These are phyloP conservation scores for Euclidia mi DNA, from an alignment of 2,888 invertebrate species.

Conservation along the genomic window DNA sequence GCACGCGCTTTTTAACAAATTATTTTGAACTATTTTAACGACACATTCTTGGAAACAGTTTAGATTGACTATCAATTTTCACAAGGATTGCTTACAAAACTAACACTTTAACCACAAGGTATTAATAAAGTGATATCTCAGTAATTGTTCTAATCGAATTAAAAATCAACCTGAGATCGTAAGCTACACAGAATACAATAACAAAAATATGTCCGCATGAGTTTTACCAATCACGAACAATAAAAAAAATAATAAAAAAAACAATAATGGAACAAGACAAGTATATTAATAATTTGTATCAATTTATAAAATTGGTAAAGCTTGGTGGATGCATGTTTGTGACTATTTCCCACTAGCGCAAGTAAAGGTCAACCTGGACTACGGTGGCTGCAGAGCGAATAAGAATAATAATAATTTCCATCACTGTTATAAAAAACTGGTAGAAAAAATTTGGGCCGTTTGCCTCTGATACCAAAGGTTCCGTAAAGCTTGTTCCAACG, in stretches of 20 bases:
- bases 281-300: slow-evolving; percentile 13
- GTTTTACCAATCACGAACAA: slow-evolving; percentile 16
- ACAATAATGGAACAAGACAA: slow-evolving; percentile 22
- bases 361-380: too few relatives aligned
- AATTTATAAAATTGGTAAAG: too few relatives aligned
- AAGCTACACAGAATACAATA: slow-evolving; percentile 10
- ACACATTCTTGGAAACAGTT: slow-evolving; percentile 8
- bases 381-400: too few relatives aligned
- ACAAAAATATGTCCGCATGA: not conserved
- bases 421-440: not conserved
- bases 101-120: slow-evolving; percentile 14
- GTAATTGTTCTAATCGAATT: slow-evolving; percentile 13
- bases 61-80: too few relatives aligned
- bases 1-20: slow-evolving; percentile 31
- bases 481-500: too few relatives aligned
- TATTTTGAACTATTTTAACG: slow-evolving; percentile 12
- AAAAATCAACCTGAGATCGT: slow-evolving; percentile 26
- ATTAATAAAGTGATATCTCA: slow-evolving; percentile 16
- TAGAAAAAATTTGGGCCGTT: not conserved
- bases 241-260: slow-evolving; percentile 12
- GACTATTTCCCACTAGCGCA: too few relatives aligned
- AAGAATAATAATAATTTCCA: slow-evolving; percentile 17
- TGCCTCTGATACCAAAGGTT: not conserved
- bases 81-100: slow-evolving; percentile 9
- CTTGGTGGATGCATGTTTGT: too few relatives aligned